Conservation (phyloP, 2,113 vertebrate genomes). For the Sylvilagus bachmani region DNA sequence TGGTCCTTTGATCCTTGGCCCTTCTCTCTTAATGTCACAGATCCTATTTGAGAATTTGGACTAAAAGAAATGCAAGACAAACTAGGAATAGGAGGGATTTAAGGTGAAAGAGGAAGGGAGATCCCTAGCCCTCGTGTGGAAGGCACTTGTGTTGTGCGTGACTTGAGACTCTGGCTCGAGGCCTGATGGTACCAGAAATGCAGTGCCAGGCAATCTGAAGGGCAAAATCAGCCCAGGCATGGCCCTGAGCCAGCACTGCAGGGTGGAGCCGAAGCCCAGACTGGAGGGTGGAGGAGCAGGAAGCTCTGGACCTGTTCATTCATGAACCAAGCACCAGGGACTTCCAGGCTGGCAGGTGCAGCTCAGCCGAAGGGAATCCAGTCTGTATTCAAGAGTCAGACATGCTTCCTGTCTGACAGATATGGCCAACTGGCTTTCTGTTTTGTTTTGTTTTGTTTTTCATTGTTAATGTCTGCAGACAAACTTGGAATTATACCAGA, state of each 20-base stretch:
- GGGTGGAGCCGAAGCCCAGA: slow-evolving; percentile 66
- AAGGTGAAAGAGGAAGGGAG: not conserved
- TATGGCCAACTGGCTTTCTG: slow-evolving; percentile 31
- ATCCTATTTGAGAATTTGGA: not conserved
- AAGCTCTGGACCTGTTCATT: slow-evolving; percentile 57
- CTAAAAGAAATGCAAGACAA: not conserved
- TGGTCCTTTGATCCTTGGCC: not conserved
- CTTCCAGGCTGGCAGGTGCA: slow-evolving; percentile 75
- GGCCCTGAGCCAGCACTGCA: slow-evolving; percentile 45
- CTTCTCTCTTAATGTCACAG: not conserved
- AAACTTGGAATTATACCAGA: slow-evolving; percentile 46
- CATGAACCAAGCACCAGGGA: slow-evolving; percentile 53
- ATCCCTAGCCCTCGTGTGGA: not conserved
- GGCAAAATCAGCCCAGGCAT: slow-evolving; percentile 68
- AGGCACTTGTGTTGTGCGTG: not conserved
- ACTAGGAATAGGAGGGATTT: not conserved
- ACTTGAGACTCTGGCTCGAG: slow-evolving; percentile 62
- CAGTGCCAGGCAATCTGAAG: slow-evolving; percentile 40
- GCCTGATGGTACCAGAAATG: slow-evolving; percentile 61
- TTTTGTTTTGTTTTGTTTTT: not conserved
- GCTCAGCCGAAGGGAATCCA: slow-evolving; percentile 70
- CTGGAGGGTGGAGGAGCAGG: not conserved
- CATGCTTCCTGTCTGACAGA: slow-evolving; percentile 55
- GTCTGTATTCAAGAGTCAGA: slow-evolving; percentile 57
- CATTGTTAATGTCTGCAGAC: slow-evolving; percentile 31